Percentiles rank a stretch among this genome's conserved stretches.
phyloP scores from a whole-genome alignment of 2,888 invertebrate genomes.

The Baccha elongata region DNA sequence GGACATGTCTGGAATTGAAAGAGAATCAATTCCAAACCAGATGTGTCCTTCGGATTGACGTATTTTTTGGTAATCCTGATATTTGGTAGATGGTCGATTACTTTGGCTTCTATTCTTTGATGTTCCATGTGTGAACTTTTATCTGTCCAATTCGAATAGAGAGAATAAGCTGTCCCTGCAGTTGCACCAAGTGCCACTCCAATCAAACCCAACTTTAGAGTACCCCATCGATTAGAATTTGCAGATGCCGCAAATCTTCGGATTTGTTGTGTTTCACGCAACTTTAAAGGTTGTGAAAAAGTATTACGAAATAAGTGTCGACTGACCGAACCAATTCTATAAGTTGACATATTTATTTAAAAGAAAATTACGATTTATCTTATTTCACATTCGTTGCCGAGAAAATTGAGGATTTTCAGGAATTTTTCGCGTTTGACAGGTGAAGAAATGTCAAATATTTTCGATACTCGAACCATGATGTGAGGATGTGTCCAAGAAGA shows the following conservation, averaged over 20 bases:
- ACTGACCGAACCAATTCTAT: conserved; percentile 47
- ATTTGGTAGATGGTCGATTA: conserved; percentile 83
- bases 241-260: conserved; percentile 51
- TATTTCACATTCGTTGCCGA: background rate
- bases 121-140: conserved; percentile 81
- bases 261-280: conserved; percentile 48
- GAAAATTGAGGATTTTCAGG: conserved; percentile 9
- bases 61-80: conserved; percentile 86
- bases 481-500: conserved; percentile 1
- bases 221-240: conserved; percentile 74
- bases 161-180: conserved; percentile 84
- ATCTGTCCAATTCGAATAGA: conserved; percentile 77
- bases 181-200: conserved; percentile 85
- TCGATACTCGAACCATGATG: conserved; percentile 48
- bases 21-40: conserved; percentile 90
- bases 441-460: background rate
- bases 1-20: conserved; percentile 99
- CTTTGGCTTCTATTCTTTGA: conserved; percentile 77
- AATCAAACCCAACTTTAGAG: conserved; percentile 84
- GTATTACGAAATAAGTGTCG: conserved; percentile 39
- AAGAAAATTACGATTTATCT: conserved; percentile 17
- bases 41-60: conserved; percentile 85
- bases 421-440: conserved; percentile 53
- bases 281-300: conserved; percentile 17
- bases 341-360: conserved; percentile 61